phyloP scores from a whole-genome alignment of 2,113 vertebrate genomes.

The Tapirus terrestris region DNA sequence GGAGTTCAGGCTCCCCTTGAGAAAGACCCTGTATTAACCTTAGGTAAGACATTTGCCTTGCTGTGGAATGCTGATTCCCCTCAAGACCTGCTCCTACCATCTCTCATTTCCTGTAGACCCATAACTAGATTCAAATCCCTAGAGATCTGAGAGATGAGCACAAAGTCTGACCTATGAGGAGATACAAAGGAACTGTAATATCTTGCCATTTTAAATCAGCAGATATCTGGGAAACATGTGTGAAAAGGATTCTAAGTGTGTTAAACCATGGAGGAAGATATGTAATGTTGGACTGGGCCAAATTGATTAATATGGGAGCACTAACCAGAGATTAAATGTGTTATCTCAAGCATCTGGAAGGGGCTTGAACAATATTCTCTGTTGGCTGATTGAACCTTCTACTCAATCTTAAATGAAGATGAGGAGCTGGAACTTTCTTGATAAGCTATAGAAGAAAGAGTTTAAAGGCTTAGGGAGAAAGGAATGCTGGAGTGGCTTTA shows the following conservation, averaged over 20 bases:
- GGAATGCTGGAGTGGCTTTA: background rate
- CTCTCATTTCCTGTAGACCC: background rate
- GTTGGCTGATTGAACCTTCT: background rate
- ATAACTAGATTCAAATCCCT: background rate
- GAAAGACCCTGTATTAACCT: background rate
- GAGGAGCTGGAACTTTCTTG: background rate
- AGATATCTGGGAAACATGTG: background rate
- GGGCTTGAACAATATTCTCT: background rate
- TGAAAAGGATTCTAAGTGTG: background rate
- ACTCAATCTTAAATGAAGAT: background rate
- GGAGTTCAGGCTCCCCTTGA: background rate
- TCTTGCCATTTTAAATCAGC: background rate
- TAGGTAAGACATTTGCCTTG: background rate
- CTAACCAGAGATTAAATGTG: background rate
- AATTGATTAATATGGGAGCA: background rate
- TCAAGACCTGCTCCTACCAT: background rate
- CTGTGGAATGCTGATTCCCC: background rate
- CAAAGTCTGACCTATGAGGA: background rate
- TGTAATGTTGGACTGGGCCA: background rate
- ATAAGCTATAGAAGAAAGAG: background rate
- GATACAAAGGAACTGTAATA: background rate
- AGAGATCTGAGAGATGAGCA: background rate
- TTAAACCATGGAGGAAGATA: background rate
- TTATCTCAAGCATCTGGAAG: background rate
- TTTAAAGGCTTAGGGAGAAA: background rate